Evolutionary conservation across 2,113 vertebrate genomes (phyloP).

Genomic region (Anser cygnoides): DNA sequence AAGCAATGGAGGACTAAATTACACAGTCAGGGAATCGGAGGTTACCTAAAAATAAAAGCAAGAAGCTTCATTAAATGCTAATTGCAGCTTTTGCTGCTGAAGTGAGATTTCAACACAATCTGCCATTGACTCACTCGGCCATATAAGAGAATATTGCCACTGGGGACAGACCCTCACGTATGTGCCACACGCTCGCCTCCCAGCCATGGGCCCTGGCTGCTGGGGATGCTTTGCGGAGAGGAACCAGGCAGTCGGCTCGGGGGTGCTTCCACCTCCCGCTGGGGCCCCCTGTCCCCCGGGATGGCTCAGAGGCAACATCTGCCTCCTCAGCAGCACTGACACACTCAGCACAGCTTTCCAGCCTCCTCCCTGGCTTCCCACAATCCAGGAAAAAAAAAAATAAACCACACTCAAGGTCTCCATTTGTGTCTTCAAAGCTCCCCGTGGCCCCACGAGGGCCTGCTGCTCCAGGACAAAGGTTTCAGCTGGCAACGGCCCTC

Average conservation of each 20-base stretch:
- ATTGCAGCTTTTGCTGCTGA: constrained; percentile 76
- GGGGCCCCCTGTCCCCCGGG: not conserved
- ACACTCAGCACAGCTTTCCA: not conserved
- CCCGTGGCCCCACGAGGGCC: not conserved
- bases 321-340: not conserved
- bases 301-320: not conserved
- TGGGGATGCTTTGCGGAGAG: fast-evolving
- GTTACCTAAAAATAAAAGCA: constrained; percentile 85
- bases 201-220: fast-evolving
- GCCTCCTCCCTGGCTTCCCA: not conserved
- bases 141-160: not conserved
- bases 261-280: not conserved
- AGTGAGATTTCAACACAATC: constrained; percentile 71
- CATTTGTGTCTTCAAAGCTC: not conserved
- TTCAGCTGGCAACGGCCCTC: not conserved
- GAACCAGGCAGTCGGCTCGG: fast-evolving
- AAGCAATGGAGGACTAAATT: constrained; percentile 80
- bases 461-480: not conserved
- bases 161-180: not conserved
- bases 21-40: constrained; percentile 77
- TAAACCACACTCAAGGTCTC: not conserved
- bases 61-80: constrained; percentile 83
- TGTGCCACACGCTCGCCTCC: fast-evolving
- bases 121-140: constrained; percentile 44
- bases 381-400: not conserved